These are phyloP conservation scores for Hippocampus abdominalis DNA, from an alignment of 2,113 vertebrate species.

Conservation along the genomic window DNA sequence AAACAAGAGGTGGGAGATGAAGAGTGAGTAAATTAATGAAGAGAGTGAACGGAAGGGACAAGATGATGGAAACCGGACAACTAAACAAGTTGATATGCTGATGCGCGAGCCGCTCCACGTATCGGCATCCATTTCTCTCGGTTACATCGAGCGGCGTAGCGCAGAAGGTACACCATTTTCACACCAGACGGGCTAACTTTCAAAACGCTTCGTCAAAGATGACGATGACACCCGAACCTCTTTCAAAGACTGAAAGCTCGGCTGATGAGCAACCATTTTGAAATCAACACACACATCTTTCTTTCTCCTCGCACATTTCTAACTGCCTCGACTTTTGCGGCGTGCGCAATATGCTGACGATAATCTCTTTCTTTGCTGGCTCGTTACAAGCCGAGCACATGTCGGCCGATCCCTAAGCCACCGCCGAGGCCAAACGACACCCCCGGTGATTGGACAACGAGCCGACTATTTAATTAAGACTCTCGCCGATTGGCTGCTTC, in stretches of 20 bases:
- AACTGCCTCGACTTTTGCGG: background rate
- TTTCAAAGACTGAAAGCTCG: no score
- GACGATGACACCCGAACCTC: no score
- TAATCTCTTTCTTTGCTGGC: conserved; percentile 20
- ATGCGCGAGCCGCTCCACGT: conserved; percentile 21
- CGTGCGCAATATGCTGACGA: conserved; percentile 9
- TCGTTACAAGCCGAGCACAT: conserved; percentile 31
- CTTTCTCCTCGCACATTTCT: background rate
- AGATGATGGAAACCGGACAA: conserved; percentile 26
- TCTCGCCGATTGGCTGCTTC: conserved; percentile 15
- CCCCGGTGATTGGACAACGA: conserved; percentile 47
- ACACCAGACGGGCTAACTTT: background rate
- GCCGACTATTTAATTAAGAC: conserved; percentile 43
- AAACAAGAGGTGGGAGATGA: conserved; percentile 15
- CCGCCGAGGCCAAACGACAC: conserved; percentile 35
- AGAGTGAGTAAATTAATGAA: conserved; percentile 19
- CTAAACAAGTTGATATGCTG: conserved; percentile 41
- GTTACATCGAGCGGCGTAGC: conserved; percentile 57
- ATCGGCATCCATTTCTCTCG: conserved; percentile 57
- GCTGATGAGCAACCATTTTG: background rate
- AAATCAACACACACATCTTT: background rate
- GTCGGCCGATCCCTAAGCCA: conserved; percentile 36
- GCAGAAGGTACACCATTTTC: conserved; percentile 28
- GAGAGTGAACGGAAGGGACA: conserved; percentile 22
- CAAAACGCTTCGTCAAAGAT: no score